A percentile compares a stretch with the other conserved stretches of the same genome.
Conservation (phyloP, 2,797 vertebrate species). For the Coracias cyanogaster region DNA sequence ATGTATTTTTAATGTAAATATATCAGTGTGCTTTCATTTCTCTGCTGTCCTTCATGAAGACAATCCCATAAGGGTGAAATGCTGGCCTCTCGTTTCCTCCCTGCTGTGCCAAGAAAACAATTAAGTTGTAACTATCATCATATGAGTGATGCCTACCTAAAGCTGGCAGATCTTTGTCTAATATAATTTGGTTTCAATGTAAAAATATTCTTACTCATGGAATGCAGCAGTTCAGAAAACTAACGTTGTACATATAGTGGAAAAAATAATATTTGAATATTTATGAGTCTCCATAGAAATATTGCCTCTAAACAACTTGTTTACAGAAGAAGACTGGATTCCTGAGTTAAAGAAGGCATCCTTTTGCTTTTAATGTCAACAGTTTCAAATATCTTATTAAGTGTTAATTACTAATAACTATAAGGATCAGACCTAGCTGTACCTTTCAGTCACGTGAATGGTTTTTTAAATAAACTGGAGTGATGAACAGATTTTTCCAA, state of each 20-base stretch:
- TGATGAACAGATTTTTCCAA: background rate
- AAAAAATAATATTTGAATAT: background rate
- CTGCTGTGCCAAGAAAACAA: background rate
- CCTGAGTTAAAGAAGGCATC: background rate
- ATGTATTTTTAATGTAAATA: slow-evolving; percentile 29
- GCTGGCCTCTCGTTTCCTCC: background rate
- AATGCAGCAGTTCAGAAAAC: background rate
- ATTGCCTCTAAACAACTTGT: background rate
- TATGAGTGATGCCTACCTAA: background rate
- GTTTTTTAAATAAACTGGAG: background rate
- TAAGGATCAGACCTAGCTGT: background rate
- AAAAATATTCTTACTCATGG: background rate
- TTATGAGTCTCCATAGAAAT: background rate
- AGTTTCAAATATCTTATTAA: background rate
- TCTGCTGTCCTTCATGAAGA: background rate
- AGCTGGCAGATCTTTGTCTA: background rate
- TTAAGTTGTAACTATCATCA: background rate
- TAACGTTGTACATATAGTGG: background rate
- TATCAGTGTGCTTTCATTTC: background rate
- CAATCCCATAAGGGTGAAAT: background rate
- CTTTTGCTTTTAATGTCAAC: background rate
- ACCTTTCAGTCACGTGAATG: background rate
- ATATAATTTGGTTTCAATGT: background rate
- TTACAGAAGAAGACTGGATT: background rate
- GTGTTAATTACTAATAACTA: background rate